These are phyloP conservation scores for Lycaon pictus DNA, from an alignment of 2,113 vertebrate species.

Conservation along the genomic window DNA sequence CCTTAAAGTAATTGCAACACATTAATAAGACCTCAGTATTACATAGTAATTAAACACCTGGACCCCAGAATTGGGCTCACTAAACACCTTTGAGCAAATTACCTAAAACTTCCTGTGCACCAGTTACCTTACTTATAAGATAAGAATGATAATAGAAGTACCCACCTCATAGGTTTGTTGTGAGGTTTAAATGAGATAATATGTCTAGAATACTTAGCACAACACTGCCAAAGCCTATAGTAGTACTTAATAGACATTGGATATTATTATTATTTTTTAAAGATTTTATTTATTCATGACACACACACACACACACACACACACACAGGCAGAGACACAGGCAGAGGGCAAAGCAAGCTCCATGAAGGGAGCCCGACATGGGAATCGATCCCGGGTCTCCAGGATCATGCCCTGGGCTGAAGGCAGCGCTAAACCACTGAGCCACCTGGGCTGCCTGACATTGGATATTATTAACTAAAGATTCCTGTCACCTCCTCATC, in stretches of 20 bases:
- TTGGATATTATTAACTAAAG: not conserved
- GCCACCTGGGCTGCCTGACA: not conserved
- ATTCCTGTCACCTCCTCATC: not conserved
- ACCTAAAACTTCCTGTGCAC: not conserved
- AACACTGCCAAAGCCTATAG: not conserved
- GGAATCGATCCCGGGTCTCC: no score
- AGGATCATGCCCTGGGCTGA: no score
- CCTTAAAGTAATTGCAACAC: constrained; percentile 7
- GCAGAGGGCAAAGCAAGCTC: no score
- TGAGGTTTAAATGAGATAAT: not conserved
- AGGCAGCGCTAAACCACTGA: no score
- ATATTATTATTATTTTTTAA: not conserved
- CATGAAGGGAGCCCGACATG: no score
- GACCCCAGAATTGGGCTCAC: not conserved
- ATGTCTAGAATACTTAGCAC: not conserved
- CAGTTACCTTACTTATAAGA: constrained; percentile 8
- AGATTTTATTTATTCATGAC: no score
- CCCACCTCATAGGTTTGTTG: not conserved
- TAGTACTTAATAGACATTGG: not conserved
- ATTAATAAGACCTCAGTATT: not conserved
- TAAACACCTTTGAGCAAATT: not conserved
- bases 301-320: no score
- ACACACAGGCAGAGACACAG: no score
- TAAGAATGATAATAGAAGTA: not conserved
- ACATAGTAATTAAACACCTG: not conserved